phyloP scores from a whole-genome alignment of 2,113 vertebrate genomes.

The Neodon shergylaensis region DNA sequence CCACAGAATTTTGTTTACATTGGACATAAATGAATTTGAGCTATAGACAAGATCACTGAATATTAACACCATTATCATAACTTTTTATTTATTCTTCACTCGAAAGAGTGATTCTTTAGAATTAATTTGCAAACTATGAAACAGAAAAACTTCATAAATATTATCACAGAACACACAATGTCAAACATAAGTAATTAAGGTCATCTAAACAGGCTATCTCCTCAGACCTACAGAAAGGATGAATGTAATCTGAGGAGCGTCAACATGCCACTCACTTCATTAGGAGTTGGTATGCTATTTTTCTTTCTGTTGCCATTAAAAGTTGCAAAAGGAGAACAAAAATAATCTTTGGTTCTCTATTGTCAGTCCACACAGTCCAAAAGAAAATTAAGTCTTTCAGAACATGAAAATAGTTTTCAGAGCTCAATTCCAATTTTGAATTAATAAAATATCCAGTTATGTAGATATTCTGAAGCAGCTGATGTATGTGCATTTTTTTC shows the following conservation, averaged over 20 bases:
- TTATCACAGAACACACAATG: neutral
- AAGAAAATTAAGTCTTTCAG: neutral
- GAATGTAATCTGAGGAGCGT: neutral
- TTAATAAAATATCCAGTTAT: neutral
- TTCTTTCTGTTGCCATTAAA: neutral
- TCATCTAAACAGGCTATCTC: neutral
- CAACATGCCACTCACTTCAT: too few species aligned
- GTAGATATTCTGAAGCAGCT: neutral
- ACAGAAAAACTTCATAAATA: neutral
- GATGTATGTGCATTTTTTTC: neutral
- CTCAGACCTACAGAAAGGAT: neutral
- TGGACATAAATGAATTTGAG: neutral
- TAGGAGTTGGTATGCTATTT: neutral
- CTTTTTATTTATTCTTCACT: neutral
- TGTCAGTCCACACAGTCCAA: neutral
- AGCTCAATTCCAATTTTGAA: neutral
- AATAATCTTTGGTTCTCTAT: neutral
- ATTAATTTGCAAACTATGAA: slow-evolving; percentile 8
- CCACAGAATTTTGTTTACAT: neutral
- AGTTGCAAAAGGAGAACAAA: neutral
- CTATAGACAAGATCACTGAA: neutral
- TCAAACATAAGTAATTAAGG: neutral
- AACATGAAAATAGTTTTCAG: neutral
- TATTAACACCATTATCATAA: neutral
- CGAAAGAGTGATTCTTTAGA: neutral